Evolutionary conservation across 1,140 invertebrate genomes (phyloP), one percentile per base, ranked within the genome.

Genomic region (Nasonia vitripennis): DNA sequence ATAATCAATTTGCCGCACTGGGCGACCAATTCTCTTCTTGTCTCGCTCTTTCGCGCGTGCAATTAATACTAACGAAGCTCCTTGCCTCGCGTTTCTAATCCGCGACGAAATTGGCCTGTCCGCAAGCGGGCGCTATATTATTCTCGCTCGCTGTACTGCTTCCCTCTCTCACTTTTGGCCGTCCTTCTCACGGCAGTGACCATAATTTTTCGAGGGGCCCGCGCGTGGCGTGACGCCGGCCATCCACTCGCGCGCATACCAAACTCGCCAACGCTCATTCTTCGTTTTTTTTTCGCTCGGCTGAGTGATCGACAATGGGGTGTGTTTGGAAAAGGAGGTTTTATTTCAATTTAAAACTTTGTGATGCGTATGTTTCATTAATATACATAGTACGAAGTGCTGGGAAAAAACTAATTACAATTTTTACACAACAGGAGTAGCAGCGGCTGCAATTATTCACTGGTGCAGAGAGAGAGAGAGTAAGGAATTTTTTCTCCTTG

Each of bases 211-310:
- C 87, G 80, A 70, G n/a, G 81, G 88, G 88, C 85, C 62, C 89
- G 89, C 89, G 89, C 86, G 88, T 92, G 89, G 90, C 92, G 91
- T 91, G 91, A 92, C 90, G 91, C 88, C 85, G 89, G 88, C 91
- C 90, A 92, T 92, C 91, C 90, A 88, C 89, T 91, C 91, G 89
- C 89, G 91, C 90, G 90, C 91, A 91, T 91, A 91, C 91, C 89
- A 86, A 89, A 86, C 87, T 87, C 48, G 7, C 41, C 20, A 51
- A 20, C 45, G 78, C 77, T 78, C 37, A 78, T 78, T 78, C 77
- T 80, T 86, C 83, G 37, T 48, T 12, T 71, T 31, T 71, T 71
- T 20, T 71, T 71, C 23, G 9, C 20, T 71, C 27, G 17, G 27
- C 23, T 71, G 70, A 17, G 6, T 20, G 14, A n/a, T 20, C 11